Evolutionary conservation across 2,113 vertebrate genomes (phyloP), one percentile per base, ranked within the genome.

Genomic region (Odocoileus virginianus): DNA sequence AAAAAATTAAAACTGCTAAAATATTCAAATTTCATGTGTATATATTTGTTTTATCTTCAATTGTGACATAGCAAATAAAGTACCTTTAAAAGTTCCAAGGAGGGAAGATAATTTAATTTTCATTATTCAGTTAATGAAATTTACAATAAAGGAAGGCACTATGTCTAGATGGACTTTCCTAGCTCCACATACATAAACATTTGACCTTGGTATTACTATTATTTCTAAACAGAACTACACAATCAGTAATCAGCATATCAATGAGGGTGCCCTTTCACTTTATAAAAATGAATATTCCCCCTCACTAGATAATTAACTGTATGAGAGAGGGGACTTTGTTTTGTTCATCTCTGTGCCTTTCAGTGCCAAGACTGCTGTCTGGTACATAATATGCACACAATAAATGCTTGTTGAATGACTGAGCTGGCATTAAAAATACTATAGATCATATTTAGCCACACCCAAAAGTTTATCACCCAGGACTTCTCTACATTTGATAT

Each of bases 321-420:
- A 54, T 89, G 21, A 92, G 14, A 92, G 57, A 96, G 81, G 16
- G n/a, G 55, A 74, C 55, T 94, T 91, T 87, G 40, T 97, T 95
- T 95, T 97, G 50, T 87, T 96, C 57, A 87, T 90, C 58, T 95
- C 87, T 89, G 7, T 82, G 55, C 11, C 40, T n/a, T 89, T 94
- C 67, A 95, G 47, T 90, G 54, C 43, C 87, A 92, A 96, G 17
- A 82, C 17, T 45, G 2, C 27, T 94, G 28, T 40, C 93, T 92
- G n/a, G 58, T 40, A 87, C 54, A 95, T 93, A 95, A 64, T 74
- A 60, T 91, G 36, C 45, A 93, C 74, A 87, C 84, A 92, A 86
- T 95, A 97, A 95, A 95, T 97, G 96, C 88, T 97, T 97, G 89
- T 82, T 93, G 64, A 97, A 57, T 83, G 25, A 97, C 94, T 91